A percentile compares a stretch with the other conserved stretches of the same genome.
Conservation (phyloP, 2,113 vertebrate genomes). For the Oenanthe melanoleuca region DNA sequence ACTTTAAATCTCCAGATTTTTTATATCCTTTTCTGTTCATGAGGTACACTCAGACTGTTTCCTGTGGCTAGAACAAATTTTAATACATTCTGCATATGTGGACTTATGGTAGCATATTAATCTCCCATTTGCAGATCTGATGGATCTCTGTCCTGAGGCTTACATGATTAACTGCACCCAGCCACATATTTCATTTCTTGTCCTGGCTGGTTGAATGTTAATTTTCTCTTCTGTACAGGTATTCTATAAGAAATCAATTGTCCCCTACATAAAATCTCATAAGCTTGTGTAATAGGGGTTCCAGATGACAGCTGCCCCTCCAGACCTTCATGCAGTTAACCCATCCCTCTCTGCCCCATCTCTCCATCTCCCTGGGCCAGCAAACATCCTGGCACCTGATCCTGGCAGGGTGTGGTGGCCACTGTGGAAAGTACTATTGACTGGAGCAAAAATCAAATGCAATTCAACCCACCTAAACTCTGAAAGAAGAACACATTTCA, state of each 20-base stretch:
- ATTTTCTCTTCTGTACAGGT: conserved; percentile 26
- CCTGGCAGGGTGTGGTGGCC: background rate
- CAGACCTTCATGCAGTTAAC: background rate
- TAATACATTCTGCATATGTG: background rate
- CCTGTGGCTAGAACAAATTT: background rate
- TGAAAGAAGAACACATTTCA: background rate
- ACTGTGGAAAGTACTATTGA: background rate
- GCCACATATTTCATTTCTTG: conserved; percentile 37
- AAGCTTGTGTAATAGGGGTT: background rate
- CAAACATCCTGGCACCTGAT: background rate
- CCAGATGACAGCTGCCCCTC: background rate
- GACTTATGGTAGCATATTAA: background rate
- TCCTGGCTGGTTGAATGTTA: conserved; percentile 39
- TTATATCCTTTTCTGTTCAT: background rate
- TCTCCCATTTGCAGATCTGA: conserved; percentile 28
- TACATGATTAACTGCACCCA: conserved; percentile 39
- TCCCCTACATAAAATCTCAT: background rate
- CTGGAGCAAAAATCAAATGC: background rate
- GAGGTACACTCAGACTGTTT: background rate
- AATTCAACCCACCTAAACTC: background rate
- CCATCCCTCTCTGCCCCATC: background rate
- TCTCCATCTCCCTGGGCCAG: background rate
- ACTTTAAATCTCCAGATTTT: background rate
- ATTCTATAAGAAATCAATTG: conserved; percentile 46
- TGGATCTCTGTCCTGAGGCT: conserved; percentile 27